Base-by-base conservation (phyloP, 2,797 vertebrate species). In the Okamejei kenojei region DNA sequence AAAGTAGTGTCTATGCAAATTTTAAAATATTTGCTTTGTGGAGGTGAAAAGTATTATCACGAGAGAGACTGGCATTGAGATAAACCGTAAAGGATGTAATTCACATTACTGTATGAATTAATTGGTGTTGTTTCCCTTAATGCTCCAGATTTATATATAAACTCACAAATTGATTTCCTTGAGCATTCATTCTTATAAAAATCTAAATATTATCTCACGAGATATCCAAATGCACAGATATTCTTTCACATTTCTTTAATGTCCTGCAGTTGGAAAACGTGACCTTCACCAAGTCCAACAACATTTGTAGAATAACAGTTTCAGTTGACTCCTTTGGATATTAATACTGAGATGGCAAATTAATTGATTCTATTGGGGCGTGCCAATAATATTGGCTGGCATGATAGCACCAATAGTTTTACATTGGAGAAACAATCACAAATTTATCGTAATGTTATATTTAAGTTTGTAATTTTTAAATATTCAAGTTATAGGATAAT, bases 151-250 rank as follows among this genome's bases (percentile, higher is more conserved):
- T 32, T 68, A 35, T 68, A 32, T 63, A 88, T 65, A 45, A 88
- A 63, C 29, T 63, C 84, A 35, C 65, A 63, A n/a, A 65, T 65
- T 65, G 61, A 88, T 76, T 92, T n/a, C 71, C 11, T 21, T n/a
- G 6, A 92, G 6, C 68, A n/a, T 74, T 92, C 38, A 74, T 58
- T 76, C 90, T 0, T 8, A 76, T 74, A 76, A 73, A 88, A 45
- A 26, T 88, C 32, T 35, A 90, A 73, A n/a, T 17, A 92, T 74
- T 54, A 73, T 92, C 90, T 92, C 71, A 92, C 90, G 68, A 92
- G 90, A 63, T 15, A 65, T 88, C 84, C 61, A 88, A 63, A 23
- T 32, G 76, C 26, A 54, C 35, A 23, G 11, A 73, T 68, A 29
- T 23, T 29, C 35, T 54, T 54, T 54, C 73, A 92, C 54, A n/a